A percentile compares a stretch with the other conserved stretches of the same genome.
Evolutionary conservation across 2,797 vertebrate species (phyloP).

Genomic region (Lemur catta): DNA sequence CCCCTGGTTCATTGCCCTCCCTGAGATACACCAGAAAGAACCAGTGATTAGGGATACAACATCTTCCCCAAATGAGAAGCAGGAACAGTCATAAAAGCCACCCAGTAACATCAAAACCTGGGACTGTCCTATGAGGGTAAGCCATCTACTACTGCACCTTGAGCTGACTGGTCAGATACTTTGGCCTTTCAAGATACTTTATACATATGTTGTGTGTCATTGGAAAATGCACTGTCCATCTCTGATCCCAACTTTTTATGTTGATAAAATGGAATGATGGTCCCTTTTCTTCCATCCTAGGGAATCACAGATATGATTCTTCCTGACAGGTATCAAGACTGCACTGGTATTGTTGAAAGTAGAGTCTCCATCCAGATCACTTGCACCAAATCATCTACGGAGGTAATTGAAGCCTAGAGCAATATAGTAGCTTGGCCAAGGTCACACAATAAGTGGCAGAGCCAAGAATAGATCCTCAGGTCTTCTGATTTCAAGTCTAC

Average conservation of each 20-base stretch:
- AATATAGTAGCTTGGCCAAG: conserved; percentile 45
- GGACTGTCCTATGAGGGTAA: not conserved
- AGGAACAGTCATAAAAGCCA: conserved; percentile 36
- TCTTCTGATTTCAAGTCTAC: conserved; percentile 62
- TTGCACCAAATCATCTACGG: not conserved
- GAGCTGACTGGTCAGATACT: conserved; percentile 30
- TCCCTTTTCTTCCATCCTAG: conserved; percentile 13
- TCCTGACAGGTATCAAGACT: not conserved
- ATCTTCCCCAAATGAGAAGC: conserved; percentile 19
- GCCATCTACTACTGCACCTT: not conserved
- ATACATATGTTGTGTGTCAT: not conserved
- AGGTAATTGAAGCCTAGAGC: conserved; percentile 56
- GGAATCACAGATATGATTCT: not conserved
- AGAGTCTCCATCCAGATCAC: conserved; percentile 22
- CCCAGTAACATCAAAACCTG: not conserved
- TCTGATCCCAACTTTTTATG: conserved; percentile 46
- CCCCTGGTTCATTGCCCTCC: conserved; percentile 97
- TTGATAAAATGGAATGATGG: not conserved
- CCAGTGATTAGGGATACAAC: conserved; percentile 14
- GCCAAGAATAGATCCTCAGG: conserved; percentile 64
- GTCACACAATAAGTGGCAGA: conserved; percentile 58
- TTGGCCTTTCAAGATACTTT: conserved; percentile 31
- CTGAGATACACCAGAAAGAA: conserved; percentile 82
- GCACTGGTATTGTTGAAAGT: conserved; percentile 3
- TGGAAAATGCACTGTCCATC: conserved; percentile 28